Percentiles rank a stretch among this genome's conserved stretches.
Conservation (phyloP, 2,797 vertebrate genomes). For the Leptatherina wallacei region DNA sequence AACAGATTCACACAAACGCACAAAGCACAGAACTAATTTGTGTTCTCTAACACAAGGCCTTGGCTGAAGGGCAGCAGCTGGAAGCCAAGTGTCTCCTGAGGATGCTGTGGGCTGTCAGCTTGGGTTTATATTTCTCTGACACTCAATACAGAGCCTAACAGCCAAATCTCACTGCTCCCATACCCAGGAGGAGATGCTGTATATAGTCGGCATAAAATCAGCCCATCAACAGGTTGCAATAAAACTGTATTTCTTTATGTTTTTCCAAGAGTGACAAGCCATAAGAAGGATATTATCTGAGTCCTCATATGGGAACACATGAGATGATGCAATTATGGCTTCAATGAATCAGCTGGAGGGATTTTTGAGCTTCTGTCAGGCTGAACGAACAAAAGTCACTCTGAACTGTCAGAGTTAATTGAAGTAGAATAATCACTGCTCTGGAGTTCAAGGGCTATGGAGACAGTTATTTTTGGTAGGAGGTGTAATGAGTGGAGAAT, state of each 20-base stretch:
- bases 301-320: slow-evolving; percentile 34
- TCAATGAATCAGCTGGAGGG: slow-evolving; percentile 28
- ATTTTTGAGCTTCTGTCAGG: slow-evolving; percentile 14
- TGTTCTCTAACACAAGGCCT: slow-evolving; percentile 59
- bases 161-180: slow-evolving; percentile 58
- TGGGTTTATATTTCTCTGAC: slow-evolving; percentile 62
- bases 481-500: slow-evolving; percentile 29
- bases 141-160: slow-evolving; percentile 55
- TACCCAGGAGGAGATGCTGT: slow-evolving; percentile 39
- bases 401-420: slow-evolving; percentile 40
- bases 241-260: slow-evolving; percentile 42
- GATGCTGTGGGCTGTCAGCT: slow-evolving; percentile 62
- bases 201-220: slow-evolving; percentile 52
- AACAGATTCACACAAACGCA: slow-evolving; percentile 24
- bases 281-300: slow-evolving; percentile 32
- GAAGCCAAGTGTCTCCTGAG: slow-evolving; percentile 62
- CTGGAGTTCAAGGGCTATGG: slow-evolving; percentile 30
- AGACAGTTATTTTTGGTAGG: slow-evolving; percentile 49
- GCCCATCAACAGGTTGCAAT: slow-evolving; percentile 62
- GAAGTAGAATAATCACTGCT: slow-evolving; percentile 30
- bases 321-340: slow-evolving; percentile 32
- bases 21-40: slow-evolving; percentile 34
- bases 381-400: slow-evolving; percentile 15
- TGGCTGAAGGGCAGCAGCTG: slow-evolving; percentile 65
- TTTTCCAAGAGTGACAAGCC: slow-evolving; percentile 53